These are phyloP conservation scores for Cephus sareptanus DNA, from an alignment of 2,888 invertebrate genomes.

Conservation along the genomic window DNA sequence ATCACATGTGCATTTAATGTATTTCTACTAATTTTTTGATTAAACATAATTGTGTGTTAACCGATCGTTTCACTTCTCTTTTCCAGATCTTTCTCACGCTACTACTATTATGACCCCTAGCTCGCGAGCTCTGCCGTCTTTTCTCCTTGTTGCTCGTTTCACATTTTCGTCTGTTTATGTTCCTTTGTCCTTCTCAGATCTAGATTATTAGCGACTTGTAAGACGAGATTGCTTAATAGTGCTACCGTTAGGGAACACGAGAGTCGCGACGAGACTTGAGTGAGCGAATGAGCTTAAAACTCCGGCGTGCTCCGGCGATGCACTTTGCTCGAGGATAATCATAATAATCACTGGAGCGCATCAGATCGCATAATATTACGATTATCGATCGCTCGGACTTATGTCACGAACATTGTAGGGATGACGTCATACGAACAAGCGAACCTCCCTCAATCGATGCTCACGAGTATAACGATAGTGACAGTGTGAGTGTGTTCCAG, in stretches of 20 bases:
- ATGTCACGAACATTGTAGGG: background rate
- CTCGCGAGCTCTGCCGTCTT: background rate
- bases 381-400: background rate
- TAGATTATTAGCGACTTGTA: background rate
- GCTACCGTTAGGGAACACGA: background rate
- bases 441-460: background rate
- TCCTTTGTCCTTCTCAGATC: background rate
- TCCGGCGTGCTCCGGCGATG: background rate
- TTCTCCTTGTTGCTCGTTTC: background rate
- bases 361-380: background rate
- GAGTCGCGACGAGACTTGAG: background rate
- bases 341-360: background rate
- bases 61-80: constrained; percentile 53
- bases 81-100: constrained; percentile 38
- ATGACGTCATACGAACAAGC: background rate
- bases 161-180: background rate
- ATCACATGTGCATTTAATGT: constrained; percentile 66
- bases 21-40: constrained; percentile 67
- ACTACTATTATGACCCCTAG: constrained; percentile 2
- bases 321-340: background rate
- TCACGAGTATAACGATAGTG: background rate
- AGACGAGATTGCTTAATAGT: background rate
- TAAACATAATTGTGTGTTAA: constrained; percentile 66
- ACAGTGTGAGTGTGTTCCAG: background rate
- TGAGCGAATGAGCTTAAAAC: background rate